A percentile compares a stretch with the other conserved stretches of the same genome.
Conservation (phyloP, 2,888 invertebrate species). For the Sepioteuthis lessoniana region DNA sequence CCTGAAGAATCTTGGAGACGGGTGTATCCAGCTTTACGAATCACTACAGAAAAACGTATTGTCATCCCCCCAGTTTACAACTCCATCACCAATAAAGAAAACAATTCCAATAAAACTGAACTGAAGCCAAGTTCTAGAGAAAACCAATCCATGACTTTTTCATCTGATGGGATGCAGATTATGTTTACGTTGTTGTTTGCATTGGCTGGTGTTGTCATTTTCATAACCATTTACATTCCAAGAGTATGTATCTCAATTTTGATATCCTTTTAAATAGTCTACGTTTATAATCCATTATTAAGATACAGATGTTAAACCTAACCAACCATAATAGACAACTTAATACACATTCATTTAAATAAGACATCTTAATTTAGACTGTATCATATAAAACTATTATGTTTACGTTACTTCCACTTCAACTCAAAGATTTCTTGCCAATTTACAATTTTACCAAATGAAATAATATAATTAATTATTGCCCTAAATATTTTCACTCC, state of each 20-base stretch:
- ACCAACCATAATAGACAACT: too few species aligned
- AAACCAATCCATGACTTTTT: background rate
- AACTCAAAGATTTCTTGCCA: too few species aligned
- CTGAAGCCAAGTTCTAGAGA: background rate
- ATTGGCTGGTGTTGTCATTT: background rate
- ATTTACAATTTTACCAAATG: too few species aligned
- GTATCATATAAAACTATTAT: too few species aligned
- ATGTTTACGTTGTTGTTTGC: background rate
- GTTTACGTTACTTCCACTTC: too few species aligned
- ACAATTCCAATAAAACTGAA: background rate
- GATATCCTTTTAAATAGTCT: too few species aligned
- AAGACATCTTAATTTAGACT: too few species aligned
- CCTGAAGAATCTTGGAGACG: conserved; percentile 66
- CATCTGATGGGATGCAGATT: background rate
- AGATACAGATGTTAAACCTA: too few species aligned
- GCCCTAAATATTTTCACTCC: too few species aligned
- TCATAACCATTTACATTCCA: conserved; percentile 38
- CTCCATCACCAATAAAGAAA: background rate
- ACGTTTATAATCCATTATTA: too few species aligned
- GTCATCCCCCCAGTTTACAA: background rate
- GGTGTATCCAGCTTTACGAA: conserved; percentile 65
- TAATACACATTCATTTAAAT: too few species aligned
- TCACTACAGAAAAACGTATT: conserved; percentile 58
- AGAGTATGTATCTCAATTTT: background rate
- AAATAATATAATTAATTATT: too few species aligned